These are phyloP conservation scores for Tricholaema leucomelas DNA, from an alignment of 2,113 vertebrate species.

Conservation along the genomic window DNA sequence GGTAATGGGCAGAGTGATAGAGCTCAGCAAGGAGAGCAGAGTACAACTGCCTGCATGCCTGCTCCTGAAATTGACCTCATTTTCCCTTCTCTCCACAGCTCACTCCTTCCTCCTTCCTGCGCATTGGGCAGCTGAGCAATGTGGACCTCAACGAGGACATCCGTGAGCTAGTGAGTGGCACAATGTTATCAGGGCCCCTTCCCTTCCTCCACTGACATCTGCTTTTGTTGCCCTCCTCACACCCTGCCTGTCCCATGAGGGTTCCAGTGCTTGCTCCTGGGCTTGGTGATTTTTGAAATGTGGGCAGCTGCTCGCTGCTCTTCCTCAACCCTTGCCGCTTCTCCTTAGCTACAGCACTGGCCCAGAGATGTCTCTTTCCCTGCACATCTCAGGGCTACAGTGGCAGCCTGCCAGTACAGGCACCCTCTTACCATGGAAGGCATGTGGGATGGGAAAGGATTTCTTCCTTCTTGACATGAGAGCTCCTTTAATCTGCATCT, in stretches of 20 bases:
- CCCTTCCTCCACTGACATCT: neutral
- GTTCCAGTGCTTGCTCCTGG: neutral
- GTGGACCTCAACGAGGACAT: constrained; percentile 89
- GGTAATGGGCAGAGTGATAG: neutral
- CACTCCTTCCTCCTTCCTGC: constrained; percentile 77
- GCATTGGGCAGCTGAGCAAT: constrained; percentile 88
- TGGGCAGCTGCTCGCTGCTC: neutral
- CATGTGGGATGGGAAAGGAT: neutral
- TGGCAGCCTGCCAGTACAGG: accelerated
- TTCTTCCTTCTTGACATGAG: neutral
- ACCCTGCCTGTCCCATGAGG: accelerated
- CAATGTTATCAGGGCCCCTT: accelerated
- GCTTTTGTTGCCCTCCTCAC: neutral
- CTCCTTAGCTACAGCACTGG: accelerated
- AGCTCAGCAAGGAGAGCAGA: accelerated
- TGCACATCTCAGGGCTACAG: neutral
- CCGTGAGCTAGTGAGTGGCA: constrained; percentile 64
- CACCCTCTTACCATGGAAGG: accelerated
- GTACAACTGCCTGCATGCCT: accelerated
- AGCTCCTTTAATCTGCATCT: neutral
- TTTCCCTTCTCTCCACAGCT: constrained; percentile 70
- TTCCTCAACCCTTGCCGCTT: neutral
- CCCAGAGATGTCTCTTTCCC: accelerated
- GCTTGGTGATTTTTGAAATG: accelerated
- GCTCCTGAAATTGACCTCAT: neutral